Conservation (phyloP, 2,797 vertebrate genomes). For the Tokudaia tokunoshimensis region DNA sequence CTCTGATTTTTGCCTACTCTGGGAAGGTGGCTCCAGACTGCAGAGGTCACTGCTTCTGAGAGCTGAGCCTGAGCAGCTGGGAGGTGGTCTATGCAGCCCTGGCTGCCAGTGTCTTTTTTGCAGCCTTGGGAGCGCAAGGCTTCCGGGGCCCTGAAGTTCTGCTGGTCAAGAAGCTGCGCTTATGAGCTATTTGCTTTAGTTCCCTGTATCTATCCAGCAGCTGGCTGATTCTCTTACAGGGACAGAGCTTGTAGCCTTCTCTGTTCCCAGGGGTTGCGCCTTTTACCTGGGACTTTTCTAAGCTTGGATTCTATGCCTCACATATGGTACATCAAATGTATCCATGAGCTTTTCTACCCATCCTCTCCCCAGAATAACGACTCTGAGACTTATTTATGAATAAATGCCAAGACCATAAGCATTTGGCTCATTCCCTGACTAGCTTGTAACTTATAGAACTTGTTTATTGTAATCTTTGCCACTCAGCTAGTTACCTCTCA, state of each 20-base stretch:
- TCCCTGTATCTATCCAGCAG: neutral
- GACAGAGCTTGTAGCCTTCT: neutral
- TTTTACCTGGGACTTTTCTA: neutral
- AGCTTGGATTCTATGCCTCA: neutral
- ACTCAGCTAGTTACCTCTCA: neutral
- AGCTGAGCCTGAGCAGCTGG: neutral
- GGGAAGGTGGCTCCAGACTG: no score
- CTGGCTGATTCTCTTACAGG: neutral
- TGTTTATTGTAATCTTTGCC: neutral
- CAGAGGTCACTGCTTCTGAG: neutral
- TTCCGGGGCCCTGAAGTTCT: neutral
- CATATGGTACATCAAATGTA: neutral
- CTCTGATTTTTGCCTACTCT: neutral
- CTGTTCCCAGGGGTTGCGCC: neutral
- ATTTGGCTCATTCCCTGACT: neutral
- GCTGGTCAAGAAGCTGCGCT: neutral
- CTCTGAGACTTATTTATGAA: neutral
- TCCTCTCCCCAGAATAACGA: neutral
- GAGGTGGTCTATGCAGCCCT: neutral
- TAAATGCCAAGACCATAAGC: neutral
- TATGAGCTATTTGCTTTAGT: neutral
- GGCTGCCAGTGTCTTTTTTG: neutral
- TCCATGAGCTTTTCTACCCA: neutral
- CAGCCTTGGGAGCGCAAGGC: neutral
- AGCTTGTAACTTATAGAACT: neutral